Conservation (phyloP, 2,888 invertebrate species). For the Bombylius major region DNA sequence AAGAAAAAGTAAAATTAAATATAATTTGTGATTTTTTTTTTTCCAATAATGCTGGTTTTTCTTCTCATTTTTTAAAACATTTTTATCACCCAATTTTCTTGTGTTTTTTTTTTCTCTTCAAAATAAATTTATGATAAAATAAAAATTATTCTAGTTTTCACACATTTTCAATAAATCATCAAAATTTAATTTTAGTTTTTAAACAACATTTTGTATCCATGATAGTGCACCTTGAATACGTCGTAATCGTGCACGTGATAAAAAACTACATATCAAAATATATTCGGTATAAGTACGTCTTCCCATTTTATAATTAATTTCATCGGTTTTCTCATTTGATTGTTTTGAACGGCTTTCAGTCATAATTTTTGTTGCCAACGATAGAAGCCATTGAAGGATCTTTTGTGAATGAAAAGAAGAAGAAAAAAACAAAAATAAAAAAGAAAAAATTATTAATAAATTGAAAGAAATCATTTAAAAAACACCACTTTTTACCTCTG, state of each 20-base stretch:
- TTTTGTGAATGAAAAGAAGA: too few relatives aligned
- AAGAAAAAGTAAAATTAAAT: too few relatives aligned
- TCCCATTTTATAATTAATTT: constrained; percentile 27
- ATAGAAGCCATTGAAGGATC: constrained; percentile 63
- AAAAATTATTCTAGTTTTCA: too few relatives aligned
- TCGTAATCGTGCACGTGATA: constrained; percentile 47
- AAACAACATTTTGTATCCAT: constrained; percentile 45
- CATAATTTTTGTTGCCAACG: constrained; percentile 59
- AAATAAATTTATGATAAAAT: too few relatives aligned
- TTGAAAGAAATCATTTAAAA: too few relatives aligned
- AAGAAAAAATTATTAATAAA: background rate
- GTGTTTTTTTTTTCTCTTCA: too few relatives aligned
- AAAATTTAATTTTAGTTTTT: background rate
- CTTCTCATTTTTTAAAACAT: too few relatives aligned
- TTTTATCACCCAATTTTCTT: too few relatives aligned
- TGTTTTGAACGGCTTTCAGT: constrained; percentile 43
- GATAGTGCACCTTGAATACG: constrained; percentile 48
- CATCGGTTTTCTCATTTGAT: constrained; percentile 7
- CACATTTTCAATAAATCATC: background rate
- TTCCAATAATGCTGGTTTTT: too few relatives aligned
- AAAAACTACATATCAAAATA: constrained; percentile 55
- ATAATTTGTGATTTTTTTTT: too few relatives aligned
- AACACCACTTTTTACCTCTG: constrained; percentile 39
- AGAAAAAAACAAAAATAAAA: too few relatives aligned
- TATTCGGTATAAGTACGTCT: constrained; percentile 59